Evolutionary conservation across 2,113 vertebrate species (phyloP).

Genomic region (Cyphomyrus discorhynchus): DNA sequence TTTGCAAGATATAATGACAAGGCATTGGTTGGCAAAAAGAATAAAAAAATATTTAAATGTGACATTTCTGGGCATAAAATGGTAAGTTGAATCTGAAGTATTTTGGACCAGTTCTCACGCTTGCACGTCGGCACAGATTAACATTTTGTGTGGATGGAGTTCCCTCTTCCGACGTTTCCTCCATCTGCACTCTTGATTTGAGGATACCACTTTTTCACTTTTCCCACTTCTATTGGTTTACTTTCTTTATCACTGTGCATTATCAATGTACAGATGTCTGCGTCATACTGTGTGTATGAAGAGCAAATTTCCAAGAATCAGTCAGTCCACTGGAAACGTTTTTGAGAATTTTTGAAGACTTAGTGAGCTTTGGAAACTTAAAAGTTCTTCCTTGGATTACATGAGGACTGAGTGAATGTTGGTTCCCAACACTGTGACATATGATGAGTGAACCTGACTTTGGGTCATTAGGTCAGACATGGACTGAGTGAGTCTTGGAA

Average conservation of each 20-base stretch:
- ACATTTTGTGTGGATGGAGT: background rate
- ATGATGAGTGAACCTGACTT: background rate
- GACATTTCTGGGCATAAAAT: background rate
- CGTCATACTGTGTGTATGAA: background rate
- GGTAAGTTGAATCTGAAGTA: background rate
- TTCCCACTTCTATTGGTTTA: background rate
- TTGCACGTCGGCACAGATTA: background rate
- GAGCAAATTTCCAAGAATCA: no score
- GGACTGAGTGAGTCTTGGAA: background rate
- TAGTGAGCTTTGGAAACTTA: background rate
- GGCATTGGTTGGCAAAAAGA: background rate
- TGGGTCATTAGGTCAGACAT: background rate
- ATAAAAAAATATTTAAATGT: background rate
- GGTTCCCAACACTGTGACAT: background rate
- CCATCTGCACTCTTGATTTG: no score
- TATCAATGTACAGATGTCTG: background rate
- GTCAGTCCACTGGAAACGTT: background rate
- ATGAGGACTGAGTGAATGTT: background rate
- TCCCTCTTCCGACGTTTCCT: no score
- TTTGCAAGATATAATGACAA: background rate
- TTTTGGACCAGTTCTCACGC: background rate
- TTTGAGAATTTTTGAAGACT: background rate
- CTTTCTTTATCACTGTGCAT: background rate
- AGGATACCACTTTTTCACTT: background rate
- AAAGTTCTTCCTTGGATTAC: background rate